A percentile compares a stretch with the other conserved stretches of the same genome.
Evolutionary conservation across 2,797 vertebrate species (phyloP).

Genomic region (Cynodonichthys magdalenae): DNA sequence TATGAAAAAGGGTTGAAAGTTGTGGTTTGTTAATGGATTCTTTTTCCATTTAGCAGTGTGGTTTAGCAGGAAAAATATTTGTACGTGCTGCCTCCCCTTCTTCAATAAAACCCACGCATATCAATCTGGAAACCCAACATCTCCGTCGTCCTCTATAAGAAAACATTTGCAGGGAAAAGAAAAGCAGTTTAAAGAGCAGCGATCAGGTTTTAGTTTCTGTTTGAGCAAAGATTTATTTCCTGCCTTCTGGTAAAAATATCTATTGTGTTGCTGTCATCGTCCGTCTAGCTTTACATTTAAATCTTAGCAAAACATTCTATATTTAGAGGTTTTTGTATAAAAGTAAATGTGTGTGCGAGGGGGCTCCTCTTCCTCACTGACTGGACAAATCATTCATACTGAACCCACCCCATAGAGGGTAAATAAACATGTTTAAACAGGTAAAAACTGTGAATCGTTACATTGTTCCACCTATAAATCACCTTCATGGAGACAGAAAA

Average conservation of each 20-base stretch:
- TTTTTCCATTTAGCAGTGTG: not conserved
- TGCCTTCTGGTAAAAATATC: constrained; percentile 38
- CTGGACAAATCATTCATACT: too few species aligned
- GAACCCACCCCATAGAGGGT: too few species aligned
- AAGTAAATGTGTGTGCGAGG: not conserved
- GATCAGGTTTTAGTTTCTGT: constrained; percentile 24
- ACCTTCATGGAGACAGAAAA: too few species aligned
- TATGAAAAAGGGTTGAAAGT: not conserved
- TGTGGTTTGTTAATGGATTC: too few species aligned
- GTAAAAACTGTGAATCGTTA: too few species aligned
- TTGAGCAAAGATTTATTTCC: not conserved
- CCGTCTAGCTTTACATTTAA: constrained; percentile 34
- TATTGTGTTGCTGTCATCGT: constrained; percentile 43
- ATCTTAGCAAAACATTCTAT: constrained; percentile 12
- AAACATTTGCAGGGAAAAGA: constrained; percentile 27
- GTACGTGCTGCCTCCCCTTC: constrained; percentile 12
- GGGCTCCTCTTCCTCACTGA: not conserved
- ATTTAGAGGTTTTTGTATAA: not conserved
- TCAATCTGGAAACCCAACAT: constrained; percentile 45
- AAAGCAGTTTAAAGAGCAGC: constrained; percentile 11
- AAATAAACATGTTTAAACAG: too few species aligned
- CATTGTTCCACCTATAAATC: too few species aligned
- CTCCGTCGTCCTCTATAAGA: constrained; percentile 21
- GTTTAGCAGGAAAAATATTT: constrained; percentile 1
- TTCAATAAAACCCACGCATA: constrained; percentile 30